Evolutionary conservation across 2,888 invertebrate genomes (phyloP).

Genomic region (Drosophila anceps): DNA sequence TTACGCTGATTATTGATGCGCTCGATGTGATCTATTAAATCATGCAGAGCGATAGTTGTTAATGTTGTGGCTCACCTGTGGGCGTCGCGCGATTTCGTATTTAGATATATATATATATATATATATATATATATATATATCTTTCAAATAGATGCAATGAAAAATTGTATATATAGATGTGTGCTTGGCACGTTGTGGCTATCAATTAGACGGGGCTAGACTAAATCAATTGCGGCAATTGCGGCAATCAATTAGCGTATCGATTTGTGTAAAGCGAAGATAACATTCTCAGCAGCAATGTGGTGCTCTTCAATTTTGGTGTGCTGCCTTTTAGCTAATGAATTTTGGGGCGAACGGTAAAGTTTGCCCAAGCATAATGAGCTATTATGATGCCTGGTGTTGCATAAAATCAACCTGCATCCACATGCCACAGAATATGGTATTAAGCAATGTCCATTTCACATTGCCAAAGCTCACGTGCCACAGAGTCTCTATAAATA

Average conservation of each 20-base stretch:
- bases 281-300: constrained; percentile 33
- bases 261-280: constrained; percentile 41
- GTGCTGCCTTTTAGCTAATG: constrained; percentile 74
- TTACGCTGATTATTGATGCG: constrained; percentile 61
- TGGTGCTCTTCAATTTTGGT: constrained; percentile 45
- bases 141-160: constrained; percentile 47
- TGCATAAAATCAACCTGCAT: constrained; percentile 65
- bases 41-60: constrained; percentile 23
- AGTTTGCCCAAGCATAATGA: constrained; percentile 65
- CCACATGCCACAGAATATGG: constrained; percentile 56
- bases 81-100: constrained; percentile 24
- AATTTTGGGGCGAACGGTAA: constrained; percentile 54
- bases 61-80: constrained; percentile 47
- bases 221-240: constrained; percentile 68
- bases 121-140: constrained; percentile 20
- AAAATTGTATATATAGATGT: constrained; percentile 30
- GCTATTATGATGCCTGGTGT: constrained; percentile 74
- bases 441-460: constrained; percentile 80
- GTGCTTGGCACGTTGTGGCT: constrained; percentile 67
- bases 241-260: constrained; percentile 66
- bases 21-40: constrained; percentile 68
- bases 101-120: constrained; percentile 11
- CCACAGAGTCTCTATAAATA: constrained; percentile 42
- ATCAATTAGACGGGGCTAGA: constrained; percentile 63
- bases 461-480: constrained; percentile 76